A percentile compares a stretch with the other conserved stretches of the same genome.
Conservation (phyloP, 1,140 invertebrate genomes). For the Pachypeltis micranthus region DNA sequence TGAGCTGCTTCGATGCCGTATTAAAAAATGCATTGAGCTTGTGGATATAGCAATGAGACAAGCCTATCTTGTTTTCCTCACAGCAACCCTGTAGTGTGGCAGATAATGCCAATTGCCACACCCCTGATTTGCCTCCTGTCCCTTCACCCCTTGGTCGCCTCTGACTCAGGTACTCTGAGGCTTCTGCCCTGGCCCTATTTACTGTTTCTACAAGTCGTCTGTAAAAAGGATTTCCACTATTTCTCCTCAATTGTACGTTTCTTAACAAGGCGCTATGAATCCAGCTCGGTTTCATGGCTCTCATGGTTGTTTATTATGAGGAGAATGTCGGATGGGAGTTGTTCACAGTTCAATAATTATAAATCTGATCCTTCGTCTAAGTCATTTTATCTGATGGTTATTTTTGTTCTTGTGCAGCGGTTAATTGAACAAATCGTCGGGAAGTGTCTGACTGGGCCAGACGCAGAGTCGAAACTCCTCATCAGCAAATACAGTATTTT, state of each 20-base stretch:
- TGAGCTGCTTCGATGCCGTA: neutral
- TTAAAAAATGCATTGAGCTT: neutral
- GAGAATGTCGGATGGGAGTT: neutral
- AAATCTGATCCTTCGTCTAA: too few species aligned
- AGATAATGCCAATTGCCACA: too few species aligned
- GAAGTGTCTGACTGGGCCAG: conserved; percentile 41
- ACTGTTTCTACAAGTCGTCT: too few species aligned
- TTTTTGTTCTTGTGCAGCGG: conserved; percentile 31
- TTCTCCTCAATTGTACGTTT: neutral
- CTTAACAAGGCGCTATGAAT: neutral
- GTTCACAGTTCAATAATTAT: neutral
- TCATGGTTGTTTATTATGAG: neutral
- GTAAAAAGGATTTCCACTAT: too few species aligned
- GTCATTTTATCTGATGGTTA: neutral
- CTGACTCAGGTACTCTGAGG: too few species aligned
- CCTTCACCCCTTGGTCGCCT: too few species aligned
- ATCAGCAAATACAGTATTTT: conserved; percentile 47
- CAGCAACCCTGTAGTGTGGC: neutral
- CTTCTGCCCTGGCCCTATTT: too few species aligned
- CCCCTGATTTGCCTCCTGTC: too few species aligned
- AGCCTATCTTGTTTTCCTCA: neutral
- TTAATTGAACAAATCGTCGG: conserved; percentile 48
- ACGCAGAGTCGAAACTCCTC: conserved; percentile 45
- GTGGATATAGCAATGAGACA: neutral
- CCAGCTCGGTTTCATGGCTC: neutral